Evolutionary conservation across 2,888 invertebrate genomes (phyloP).

Genomic region (Timandra comae): DNA sequence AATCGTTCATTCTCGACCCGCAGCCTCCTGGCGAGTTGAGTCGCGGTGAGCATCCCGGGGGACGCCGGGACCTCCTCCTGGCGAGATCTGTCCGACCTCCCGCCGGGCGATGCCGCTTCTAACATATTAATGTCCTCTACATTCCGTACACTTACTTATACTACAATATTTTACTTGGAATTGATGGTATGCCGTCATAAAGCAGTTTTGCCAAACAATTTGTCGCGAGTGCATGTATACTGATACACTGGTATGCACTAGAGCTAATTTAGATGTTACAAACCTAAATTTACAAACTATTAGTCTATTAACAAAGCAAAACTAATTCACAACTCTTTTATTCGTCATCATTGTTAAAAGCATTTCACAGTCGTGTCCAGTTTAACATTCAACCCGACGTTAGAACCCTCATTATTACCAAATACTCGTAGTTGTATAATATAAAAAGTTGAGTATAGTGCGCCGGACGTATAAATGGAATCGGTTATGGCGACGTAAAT

Average conservation of each 20-base stretch:
- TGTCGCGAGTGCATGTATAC: no score
- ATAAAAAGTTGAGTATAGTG: constrained; percentile 46
- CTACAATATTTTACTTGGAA: no score
- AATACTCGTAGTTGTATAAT: constrained; percentile 38
- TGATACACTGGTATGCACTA: no score
- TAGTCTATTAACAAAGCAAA: constrained; percentile 24
- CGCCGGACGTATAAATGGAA: constrained; percentile 42
- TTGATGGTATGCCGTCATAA: no score
- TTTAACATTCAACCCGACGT: constrained; percentile 40
- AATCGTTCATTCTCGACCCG: constrained; percentile 87
- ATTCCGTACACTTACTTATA: no score
- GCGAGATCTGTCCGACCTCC: constrained; percentile 64
- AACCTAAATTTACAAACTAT: no score
- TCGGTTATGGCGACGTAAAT: constrained; percentile 53
- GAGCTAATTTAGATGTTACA: no score
- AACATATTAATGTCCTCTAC: no score
- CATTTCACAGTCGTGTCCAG: constrained; percentile 32
- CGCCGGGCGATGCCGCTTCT: constrained; percentile 65
- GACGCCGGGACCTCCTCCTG: constrained; percentile 69
- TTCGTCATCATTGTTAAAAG: constrained; percentile 39
- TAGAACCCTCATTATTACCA: constrained; percentile 42
- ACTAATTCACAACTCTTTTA: constrained; percentile 28
- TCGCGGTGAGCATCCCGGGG: constrained; percentile 73
- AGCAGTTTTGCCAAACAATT: no score
- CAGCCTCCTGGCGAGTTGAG: constrained; percentile 78